A percentile compares a stretch with the other conserved stretches of the same genome.
phyloP scores from a whole-genome alignment of 2,113 vertebrate species.

The Dromas ardeola region DNA sequence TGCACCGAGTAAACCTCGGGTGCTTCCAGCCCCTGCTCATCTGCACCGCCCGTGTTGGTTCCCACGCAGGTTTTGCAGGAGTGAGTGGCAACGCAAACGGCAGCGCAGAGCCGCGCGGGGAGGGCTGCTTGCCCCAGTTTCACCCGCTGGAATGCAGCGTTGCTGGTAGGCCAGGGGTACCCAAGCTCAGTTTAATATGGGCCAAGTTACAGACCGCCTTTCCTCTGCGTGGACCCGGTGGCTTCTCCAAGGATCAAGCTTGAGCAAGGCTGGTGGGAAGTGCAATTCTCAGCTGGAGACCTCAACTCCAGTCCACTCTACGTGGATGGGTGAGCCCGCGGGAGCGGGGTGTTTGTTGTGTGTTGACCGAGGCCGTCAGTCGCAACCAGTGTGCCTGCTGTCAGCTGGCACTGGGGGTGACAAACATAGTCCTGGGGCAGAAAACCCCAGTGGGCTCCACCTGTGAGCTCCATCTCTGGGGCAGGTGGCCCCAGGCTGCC shows the following conservation, averaged over 20 bases:
- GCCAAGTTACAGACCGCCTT: not conserved
- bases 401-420: not conserved
- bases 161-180: not conserved
- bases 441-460: not conserved
- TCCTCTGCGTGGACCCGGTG: not conserved
- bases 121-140: not conserved
- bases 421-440: not conserved
- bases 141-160: not conserved
- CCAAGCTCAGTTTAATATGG: not conserved
- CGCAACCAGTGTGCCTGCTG: not conserved
- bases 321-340: not conserved
- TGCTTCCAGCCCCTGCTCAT: not conserved
- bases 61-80: not conserved
- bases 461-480: not conserved
- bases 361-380: not conserved
- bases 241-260: not conserved
- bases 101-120: not conserved
- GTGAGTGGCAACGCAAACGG: fast-evolving
- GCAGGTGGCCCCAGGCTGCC: not conserved
- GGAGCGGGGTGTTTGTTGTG: not conserved
- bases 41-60: fast-evolving
- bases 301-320: not conserved
- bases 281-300: not conserved
- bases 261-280: not conserved
- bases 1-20: not conserved